Base-by-base conservation (phyloP, 2,888 invertebrate genomes). In the Diarsia dahlii region DNA sequence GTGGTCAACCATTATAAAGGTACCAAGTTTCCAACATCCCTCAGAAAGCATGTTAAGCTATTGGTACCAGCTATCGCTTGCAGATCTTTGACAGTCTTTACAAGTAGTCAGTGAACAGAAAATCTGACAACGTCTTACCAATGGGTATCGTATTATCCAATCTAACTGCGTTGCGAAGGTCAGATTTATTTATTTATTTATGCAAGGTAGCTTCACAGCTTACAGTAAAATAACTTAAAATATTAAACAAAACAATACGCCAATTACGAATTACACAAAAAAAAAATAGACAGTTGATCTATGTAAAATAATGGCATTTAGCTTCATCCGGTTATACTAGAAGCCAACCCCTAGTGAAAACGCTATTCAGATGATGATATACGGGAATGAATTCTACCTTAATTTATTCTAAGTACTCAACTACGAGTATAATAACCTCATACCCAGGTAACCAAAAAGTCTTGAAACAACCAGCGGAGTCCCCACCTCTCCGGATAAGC, bases 401-500 rank as follows among this genome's bases (percentile, higher is more conserved):
- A 45, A 18, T 60, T 23, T n/a, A n/a, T 28, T 50, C 0, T 39
- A 20, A 9, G 20, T 45, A 70, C 15, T 12, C n/a, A 28, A 45
- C 23, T 46, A n/a, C n/a, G n/a, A n/a, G n/a, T n/a, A 52, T 8
- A 46, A 20, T 34, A 52, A 10, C 18, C 46, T 72, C 28, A 48
- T n/a, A 45, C 62, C 13, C 20, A 74, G n/a, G 23, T 66, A 62
- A 48, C 67, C 39, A 74, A 70, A 80, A 80, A 71, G 45, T 75
- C 46, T 63, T 63, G 23, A 12, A 58, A 56, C 34, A 86, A 63
- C 67, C 71, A 72, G 76, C 77, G 75, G 77, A 74, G 74, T 71
- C 66, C 45, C 73, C 64, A 80, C 74, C 77, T 76, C 74, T 78
- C 76, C 87, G 88, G 88, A 89, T 90, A 89, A 91, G 91, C 91